Evolutionary conservation across 2,113 vertebrate species (phyloP).

Genomic region (Hydropotes inermis): DNA sequence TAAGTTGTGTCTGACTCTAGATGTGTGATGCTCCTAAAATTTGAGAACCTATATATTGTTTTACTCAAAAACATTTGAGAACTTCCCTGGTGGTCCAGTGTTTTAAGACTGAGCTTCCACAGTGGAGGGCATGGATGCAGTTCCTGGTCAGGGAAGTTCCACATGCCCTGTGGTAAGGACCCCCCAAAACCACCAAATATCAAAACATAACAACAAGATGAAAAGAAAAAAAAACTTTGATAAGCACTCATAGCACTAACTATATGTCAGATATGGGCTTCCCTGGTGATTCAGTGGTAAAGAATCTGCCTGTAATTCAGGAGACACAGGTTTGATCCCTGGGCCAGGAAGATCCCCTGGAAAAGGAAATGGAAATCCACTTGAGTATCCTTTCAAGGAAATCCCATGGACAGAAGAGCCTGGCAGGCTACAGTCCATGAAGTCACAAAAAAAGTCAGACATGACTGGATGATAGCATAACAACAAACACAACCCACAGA

Average conservation of each 20-base stretch:
- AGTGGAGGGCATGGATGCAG: neutral
- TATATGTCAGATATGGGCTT: neutral
- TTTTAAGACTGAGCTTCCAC: neutral
- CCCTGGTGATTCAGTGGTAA: neutral
- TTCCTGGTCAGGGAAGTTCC: neutral
- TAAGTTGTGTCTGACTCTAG: neutral
- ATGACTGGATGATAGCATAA: neutral
- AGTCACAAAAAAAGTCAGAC: neutral
- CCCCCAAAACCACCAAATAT: neutral
- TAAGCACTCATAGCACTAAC: neutral
- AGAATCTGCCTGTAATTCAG: neutral
- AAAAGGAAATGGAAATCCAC: neutral
- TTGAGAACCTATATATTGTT: neutral
- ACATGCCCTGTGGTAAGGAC: neutral
- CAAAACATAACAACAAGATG: neutral
- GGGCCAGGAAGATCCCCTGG: neutral
- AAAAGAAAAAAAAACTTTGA: neutral
- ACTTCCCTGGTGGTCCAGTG: neutral
- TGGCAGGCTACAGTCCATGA: neutral
- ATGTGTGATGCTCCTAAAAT: neutral
- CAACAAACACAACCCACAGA: neutral
- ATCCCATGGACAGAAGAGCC: neutral
- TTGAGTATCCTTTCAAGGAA: neutral
- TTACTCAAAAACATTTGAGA: neutral
- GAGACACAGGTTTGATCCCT: neutral